These are phyloP conservation scores for Deilephila porcellus DNA, from an alignment of 2,888 invertebrate genomes.

Conservation along the genomic window DNA sequence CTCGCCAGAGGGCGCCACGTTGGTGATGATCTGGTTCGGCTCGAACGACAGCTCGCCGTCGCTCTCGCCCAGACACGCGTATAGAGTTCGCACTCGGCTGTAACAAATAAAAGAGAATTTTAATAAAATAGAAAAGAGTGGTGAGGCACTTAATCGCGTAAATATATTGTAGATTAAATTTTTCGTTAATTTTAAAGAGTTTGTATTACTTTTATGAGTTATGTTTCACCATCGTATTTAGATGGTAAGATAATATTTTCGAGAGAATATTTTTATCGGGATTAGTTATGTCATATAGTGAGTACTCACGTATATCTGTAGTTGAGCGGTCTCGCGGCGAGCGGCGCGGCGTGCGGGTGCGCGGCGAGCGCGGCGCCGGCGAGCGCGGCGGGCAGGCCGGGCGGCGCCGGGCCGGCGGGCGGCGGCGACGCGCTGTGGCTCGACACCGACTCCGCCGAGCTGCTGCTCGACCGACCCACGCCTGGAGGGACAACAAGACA, in stretches of 20 bases:
- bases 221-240: no score
- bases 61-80: constrained; percentile 98
- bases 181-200: no score
- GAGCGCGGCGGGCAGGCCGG: constrained; percentile 20
- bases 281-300: no score
- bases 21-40: constrained; percentile 98
- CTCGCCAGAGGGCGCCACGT: constrained; percentile 96
- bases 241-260: no score
- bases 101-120: constrained; percentile 14
- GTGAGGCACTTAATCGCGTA: no score
- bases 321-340: constrained; percentile 30
- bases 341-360: constrained; percentile 83
- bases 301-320: constrained; percentile 38
- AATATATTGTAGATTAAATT: no score
- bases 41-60: constrained; percentile 99
- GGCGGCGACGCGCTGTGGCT: constrained; percentile 79
- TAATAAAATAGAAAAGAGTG: no score
- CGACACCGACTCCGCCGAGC: constrained; percentile 93
- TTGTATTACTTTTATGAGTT: no score
- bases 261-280: no score
- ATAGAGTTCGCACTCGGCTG: constrained; percentile 96
- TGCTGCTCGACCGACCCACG: constrained; percentile 78
- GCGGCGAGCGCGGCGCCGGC: constrained; percentile 21
- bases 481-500: constrained; percentile 13
- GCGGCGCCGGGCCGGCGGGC: constrained; percentile 38